Conservation (phyloP, 2,888 invertebrate species). For the Drosophila rellima region DNA sequence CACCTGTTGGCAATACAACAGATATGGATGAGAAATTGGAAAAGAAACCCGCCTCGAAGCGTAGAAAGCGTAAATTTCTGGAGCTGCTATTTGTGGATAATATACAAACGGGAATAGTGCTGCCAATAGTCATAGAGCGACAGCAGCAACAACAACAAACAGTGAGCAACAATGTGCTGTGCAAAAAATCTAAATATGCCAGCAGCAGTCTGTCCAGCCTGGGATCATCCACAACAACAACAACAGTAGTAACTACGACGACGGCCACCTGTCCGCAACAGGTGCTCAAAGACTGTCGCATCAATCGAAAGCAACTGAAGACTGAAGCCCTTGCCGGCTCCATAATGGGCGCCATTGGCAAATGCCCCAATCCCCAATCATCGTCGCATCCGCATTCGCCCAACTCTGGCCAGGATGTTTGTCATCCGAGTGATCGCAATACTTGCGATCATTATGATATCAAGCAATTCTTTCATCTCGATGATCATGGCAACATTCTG, state of each 20-base stretch:
- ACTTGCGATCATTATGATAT: conserved; percentile 84
- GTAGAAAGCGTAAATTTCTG: conserved; percentile 66
- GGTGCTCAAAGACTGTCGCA: conserved; percentile 77
- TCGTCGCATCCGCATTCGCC: not conserved
- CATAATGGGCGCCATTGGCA: conserved; percentile 84
- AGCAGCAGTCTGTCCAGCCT: conserved; percentile 54
- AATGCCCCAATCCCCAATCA: conserved; percentile 68
- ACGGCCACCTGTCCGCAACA: conserved; percentile 63
- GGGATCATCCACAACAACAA: conserved; percentile 21
- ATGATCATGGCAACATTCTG: conserved; percentile 85
- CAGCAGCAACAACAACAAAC: not conserved
- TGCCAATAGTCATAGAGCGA: conserved; percentile 41
- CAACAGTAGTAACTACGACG: conserved; percentile 8
- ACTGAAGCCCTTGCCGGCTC: conserved; percentile 83
- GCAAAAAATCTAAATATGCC: conserved; percentile 67
- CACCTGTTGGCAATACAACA: conserved; percentile 26
- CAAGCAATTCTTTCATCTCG: conserved; percentile 85
- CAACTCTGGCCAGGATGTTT: conserved; percentile 41
- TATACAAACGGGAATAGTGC: conserved; percentile 74
- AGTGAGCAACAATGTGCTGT: conserved; percentile 27
- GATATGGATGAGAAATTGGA: conserved; percentile 26
- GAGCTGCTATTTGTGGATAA: conserved; percentile 74
- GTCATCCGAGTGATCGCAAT: conserved; percentile 67
- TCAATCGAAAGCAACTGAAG: conserved; percentile 81
- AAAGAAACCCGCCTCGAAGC: not conserved